A percentile compares a stretch with the other conserved stretches of the same genome.
phyloP scores from a whole-genome alignment of 2,888 invertebrate species.

The Synanthedon myopaeformis region DNA sequence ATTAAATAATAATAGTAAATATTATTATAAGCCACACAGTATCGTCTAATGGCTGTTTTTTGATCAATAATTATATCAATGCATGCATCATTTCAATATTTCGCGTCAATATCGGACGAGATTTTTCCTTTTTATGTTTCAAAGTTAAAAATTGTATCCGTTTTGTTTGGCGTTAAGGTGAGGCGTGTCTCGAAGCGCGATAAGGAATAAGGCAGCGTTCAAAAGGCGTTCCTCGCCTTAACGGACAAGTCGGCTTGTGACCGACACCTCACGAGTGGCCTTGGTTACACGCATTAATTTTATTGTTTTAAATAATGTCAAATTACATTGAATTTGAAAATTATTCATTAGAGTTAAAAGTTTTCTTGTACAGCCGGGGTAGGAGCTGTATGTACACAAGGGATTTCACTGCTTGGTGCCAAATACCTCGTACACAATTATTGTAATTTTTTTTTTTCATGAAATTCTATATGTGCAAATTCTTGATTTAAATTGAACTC shows the following conservation, averaged over 20 bases:
- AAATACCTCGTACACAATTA: background rate
- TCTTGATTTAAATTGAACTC: background rate
- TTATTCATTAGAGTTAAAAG: conserved; percentile 49
- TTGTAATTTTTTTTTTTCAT: too few relatives aligned
- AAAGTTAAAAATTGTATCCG: conserved; percentile 11
- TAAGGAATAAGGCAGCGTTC: background rate
- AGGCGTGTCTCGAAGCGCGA: conserved; percentile 41
- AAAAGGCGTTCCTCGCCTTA: conserved; percentile 31
- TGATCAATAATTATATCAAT: background rate
- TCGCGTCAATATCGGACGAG: too few relatives aligned
- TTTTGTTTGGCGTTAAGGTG: conserved; percentile 29
- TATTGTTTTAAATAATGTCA: conserved; percentile 47
- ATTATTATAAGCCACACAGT: conserved; percentile 27
- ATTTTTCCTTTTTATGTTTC: background rate
- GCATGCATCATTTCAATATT: conserved; percentile 13
- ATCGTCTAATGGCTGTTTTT: conserved; percentile 22
- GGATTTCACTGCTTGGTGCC: conserved; percentile 37
- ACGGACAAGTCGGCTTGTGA: conserved; percentile 57
- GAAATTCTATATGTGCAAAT: too few relatives aligned
- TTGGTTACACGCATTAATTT: conserved; percentile 54
- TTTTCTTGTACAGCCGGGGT: conserved; percentile 46
- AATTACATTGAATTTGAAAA: conserved; percentile 29
- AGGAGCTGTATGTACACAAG: conserved; percentile 40
- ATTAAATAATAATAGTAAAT: background rate
- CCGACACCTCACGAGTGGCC: conserved; percentile 42